Evolutionary conservation across 35 echinoderm and acorn worm species (phyloP).

Genomic region (Amphiura filiformis): DNA sequence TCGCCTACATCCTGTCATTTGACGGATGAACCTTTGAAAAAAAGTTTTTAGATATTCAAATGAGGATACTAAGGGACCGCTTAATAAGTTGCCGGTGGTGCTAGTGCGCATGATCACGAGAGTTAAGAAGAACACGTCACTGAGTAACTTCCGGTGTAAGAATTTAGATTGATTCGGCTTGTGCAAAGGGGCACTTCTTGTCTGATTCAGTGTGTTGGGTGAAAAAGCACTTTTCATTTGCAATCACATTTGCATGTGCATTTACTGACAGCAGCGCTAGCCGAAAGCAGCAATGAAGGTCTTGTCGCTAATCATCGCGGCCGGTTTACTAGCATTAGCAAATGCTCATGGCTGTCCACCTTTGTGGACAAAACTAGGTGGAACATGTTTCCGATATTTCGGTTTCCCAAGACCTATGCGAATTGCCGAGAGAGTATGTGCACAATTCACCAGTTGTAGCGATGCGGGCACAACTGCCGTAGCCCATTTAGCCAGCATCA

Average conservation of each 20-base stretch:
- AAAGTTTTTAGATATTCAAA: background rate
- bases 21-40: background rate
- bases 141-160: background rate
- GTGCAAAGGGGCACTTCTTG: background rate
- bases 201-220: background rate
- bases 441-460: background rate
- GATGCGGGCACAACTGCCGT: background rate
- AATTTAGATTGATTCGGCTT: conserved; percentile 2
- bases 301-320: background rate
- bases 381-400: background rate
- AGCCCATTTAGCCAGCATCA: background rate
- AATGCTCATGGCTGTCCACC: background rate
- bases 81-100: background rate
- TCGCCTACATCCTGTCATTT: background rate
- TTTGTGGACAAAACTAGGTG: background rate
- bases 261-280: background rate
- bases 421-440: conserved; percentile 2
- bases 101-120: background rate
- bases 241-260: background rate
- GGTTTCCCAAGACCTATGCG: conserved; percentile 10
- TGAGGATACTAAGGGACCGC: background rate
- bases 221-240: background rate
- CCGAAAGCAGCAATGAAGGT: background rate
- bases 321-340: background rate
- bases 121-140: background rate